Conservation (phyloP, 2,113 vertebrate species). For the Candoia aspera region DNA sequence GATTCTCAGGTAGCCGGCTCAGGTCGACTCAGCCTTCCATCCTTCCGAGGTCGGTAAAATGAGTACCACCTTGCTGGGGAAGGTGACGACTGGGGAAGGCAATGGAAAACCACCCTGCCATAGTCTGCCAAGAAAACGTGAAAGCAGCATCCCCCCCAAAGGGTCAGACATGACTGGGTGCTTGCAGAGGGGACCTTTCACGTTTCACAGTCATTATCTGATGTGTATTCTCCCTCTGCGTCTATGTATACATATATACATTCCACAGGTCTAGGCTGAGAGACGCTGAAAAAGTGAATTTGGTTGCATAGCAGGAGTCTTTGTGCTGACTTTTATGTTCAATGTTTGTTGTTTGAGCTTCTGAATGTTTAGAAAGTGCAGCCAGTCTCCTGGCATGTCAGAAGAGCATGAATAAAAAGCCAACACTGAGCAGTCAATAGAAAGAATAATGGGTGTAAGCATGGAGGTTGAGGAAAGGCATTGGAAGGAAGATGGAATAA, state of each 20-base stretch:
- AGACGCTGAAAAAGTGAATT: background rate
- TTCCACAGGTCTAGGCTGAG: background rate
- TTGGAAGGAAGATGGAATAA: background rate
- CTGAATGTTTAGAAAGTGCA: background rate
- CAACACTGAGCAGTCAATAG: background rate
- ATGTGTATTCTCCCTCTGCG: background rate
- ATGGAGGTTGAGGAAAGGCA: background rate
- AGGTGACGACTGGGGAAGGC: too few species aligned
- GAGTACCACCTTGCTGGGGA: too few species aligned
- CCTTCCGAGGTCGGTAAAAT: too few species aligned
- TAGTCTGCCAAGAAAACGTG: too few species aligned
- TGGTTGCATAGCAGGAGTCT: background rate
- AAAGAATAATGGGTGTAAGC: background rate
- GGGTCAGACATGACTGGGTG: too few species aligned
- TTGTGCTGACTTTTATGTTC: background rate
- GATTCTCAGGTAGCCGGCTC: too few species aligned
- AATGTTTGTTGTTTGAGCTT: background rate
- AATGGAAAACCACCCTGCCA: too few species aligned
- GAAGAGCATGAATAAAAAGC: background rate
- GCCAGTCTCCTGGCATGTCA: background rate
- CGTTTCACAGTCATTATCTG: background rate
- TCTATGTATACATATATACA: background rate
- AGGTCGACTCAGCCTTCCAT: too few species aligned
- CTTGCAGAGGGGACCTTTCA: too few species aligned
- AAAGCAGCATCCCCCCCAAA: too few species aligned